Evolutionary conservation across 2,888 invertebrate species (phyloP).

Genomic region (Trissoscelio sp.): DNA sequence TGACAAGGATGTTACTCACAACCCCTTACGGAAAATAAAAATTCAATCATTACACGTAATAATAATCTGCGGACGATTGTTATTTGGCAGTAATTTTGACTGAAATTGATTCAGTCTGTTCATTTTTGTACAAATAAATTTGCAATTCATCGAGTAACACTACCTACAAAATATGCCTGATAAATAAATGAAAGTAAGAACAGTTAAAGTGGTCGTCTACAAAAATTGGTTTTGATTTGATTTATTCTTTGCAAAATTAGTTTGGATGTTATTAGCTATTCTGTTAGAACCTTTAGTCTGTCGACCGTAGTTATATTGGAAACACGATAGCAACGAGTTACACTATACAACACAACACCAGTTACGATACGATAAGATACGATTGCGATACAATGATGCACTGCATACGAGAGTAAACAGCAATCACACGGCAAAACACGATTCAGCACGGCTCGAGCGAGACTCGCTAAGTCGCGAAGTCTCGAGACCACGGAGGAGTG

Average conservation of each 20-base stretch:
- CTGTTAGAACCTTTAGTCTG: background rate
- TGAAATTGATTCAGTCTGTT: slow-evolving; percentile 48
- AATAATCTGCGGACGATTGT: slow-evolving; percentile 29
- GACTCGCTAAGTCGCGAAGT: slow-evolving; percentile 70
- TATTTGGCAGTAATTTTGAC: slow-evolving; percentile 28
- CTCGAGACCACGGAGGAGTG: slow-evolving; percentile 78
- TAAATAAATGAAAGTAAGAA: slow-evolving; percentile 5
- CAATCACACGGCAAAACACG: slow-evolving; percentile 59
- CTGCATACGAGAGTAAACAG: slow-evolving; percentile 27
- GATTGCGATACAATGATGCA: slow-evolving; percentile 47
- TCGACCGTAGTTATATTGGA: slow-evolving; percentile 8
- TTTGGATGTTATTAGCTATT: background rate
- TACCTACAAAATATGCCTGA: background rate
- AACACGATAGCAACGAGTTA: slow-evolving; percentile 40
- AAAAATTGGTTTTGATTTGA: background rate
- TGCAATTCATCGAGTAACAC: slow-evolving; percentile 1
- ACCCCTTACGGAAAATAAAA: slow-evolving; percentile 33
- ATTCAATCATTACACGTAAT: slow-evolving; percentile 74
- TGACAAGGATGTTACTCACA: slow-evolving; percentile 28
- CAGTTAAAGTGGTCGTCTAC: background rate
- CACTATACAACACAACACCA: slow-evolving; percentile 56
- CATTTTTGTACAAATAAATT: slow-evolving; percentile 45
- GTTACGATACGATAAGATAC: slow-evolving; percentile 55
- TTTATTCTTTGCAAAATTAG: background rate
- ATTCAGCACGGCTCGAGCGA: slow-evolving; percentile 68